phyloP scores from a whole-genome alignment of 2,888 invertebrate species.

The Andrena camellia region DNA sequence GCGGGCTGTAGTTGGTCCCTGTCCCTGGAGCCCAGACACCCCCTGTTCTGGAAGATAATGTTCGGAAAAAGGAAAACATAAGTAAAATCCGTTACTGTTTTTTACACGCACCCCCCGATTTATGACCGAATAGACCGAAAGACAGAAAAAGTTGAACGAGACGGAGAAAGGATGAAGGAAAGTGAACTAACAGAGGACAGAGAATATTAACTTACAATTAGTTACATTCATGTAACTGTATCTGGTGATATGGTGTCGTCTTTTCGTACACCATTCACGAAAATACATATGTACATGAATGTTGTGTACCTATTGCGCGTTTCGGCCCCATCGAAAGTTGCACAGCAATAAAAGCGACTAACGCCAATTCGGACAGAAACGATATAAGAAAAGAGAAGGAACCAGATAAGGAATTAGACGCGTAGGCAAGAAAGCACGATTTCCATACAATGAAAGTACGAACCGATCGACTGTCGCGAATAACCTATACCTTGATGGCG shows the following conservation, averaged over 20 bases:
- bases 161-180: conserved; percentile 44
- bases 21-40: conserved; percentile 85
- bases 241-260: conserved; percentile 60
- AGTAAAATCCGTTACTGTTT: conserved; percentile 68
- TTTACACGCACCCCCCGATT: conserved; percentile 70
- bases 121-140: conserved; percentile 55
- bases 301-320: conserved; percentile 48
- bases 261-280: conserved; percentile 66
- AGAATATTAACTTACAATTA: conserved; percentile 46
- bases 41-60: conserved; percentile 84
- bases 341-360: conserved; percentile 49
- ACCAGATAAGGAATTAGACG: conserved; percentile 19
- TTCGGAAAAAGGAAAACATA: conserved; percentile 72
- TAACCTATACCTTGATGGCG: conserved; percentile 64
- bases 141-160: conserved; percentile 36
- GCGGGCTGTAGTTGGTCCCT: conserved; percentile 85
- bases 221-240: conserved; percentile 70
- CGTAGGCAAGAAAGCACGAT: conserved; percentile 35
- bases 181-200: conserved; percentile 26
- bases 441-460: conserved; percentile 52
- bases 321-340: conserved; percentile 59
- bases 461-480: conserved; percentile 60
- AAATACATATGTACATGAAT: conserved; percentile 29
- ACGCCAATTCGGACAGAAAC: conserved; percentile 30
- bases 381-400: conserved; percentile 4